Evolutionary conservation across 2,888 invertebrate genomes (phyloP).

Genomic region (Tethea ocularis): DNA sequence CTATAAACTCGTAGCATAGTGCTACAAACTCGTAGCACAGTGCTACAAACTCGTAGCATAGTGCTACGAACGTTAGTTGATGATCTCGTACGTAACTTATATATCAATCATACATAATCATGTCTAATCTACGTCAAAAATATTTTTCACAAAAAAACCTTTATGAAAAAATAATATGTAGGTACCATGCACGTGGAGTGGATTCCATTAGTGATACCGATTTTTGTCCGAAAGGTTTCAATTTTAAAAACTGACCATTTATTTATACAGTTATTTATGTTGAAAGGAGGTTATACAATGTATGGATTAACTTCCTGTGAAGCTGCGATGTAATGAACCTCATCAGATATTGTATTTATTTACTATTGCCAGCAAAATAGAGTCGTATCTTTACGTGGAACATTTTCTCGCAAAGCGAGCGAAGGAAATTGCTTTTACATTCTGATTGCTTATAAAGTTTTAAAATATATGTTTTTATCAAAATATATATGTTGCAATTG

Average conservation of each 20-base stretch:
- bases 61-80: background rate
- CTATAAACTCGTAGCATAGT: too few species aligned
- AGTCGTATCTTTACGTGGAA: background rate
- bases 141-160: too few species aligned
- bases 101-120: background rate
- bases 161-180: too few species aligned
- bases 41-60: background rate
- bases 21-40: too few species aligned
- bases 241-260: background rate
- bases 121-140: too few species aligned
- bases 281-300: background rate
- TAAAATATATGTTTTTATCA: background rate
- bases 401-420: conserved; percentile 1
- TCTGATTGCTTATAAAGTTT: conserved; percentile 1
- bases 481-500: background rate
- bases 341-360: background rate
- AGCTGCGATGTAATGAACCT: too few species aligned
- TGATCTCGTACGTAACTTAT: background rate
- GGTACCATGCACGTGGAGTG: background rate
- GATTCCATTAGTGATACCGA: background rate
- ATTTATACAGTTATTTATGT: background rate
- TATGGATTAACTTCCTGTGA: background rate
- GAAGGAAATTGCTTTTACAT: conserved; percentile 9
- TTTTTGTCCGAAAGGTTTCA: background rate
- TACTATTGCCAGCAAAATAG: background rate